Evolutionary conservation across 2,797 vertebrate species (phyloP).

Genomic region (Taeniopygia guttata): DNA sequence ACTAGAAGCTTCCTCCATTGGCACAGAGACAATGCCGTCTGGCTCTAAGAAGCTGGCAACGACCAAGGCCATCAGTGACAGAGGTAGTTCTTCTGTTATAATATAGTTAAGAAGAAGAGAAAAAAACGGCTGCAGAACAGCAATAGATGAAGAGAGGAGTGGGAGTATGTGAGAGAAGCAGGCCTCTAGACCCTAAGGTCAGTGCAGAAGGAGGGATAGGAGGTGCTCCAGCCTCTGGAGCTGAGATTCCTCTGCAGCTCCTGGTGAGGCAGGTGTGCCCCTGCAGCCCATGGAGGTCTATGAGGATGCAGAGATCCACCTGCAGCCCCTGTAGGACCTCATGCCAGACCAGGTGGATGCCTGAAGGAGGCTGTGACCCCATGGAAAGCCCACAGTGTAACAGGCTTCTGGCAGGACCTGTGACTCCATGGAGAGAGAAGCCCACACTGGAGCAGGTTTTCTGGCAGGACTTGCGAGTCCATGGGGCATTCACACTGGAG

Average conservation of each 20-base stretch:
- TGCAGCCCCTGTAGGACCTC: not conserved
- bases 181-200: not conserved
- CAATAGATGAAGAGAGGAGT: not conserved
- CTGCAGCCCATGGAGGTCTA: not conserved
- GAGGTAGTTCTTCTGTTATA: not conserved
- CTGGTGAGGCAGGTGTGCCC: not conserved
- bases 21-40: not conserved
- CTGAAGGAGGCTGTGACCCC: not conserved
- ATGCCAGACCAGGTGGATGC: not conserved
- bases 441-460: not conserved
- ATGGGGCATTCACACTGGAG: not conserved
- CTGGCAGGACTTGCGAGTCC: not conserved
- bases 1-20: not conserved
- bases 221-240: not conserved
- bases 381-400: not conserved
- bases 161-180: not conserved
- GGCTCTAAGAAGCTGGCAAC: not conserved
- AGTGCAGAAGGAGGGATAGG: not conserved
- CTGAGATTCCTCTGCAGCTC: not conserved
- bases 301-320: not conserved
- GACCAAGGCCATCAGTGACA: rapidly evolving
- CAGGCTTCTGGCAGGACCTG: not conserved
- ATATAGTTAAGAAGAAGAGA: not conserved
- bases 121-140: not conserved
- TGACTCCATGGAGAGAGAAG: not conserved